Conservation (phyloP, 2,888 invertebrate genomes). For the Drosophila setosimentum region DNA sequence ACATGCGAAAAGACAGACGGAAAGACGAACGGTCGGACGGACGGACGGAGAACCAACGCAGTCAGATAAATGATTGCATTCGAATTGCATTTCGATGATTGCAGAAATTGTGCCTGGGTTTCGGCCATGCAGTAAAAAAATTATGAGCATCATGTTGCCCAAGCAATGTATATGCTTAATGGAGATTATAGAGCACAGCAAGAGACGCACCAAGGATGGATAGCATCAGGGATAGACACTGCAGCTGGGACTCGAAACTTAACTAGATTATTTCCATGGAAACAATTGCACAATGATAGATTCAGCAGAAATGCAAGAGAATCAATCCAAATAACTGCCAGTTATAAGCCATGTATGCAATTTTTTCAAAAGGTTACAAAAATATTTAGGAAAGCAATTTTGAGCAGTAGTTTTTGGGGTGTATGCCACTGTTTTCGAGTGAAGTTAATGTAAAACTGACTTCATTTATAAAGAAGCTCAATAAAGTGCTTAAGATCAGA, state of each 20-base stretch:
- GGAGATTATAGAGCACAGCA: slow-evolving; percentile 67
- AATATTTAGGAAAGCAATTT: not conserved
- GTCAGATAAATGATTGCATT: slow-evolving; percentile 79
- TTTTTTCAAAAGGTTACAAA: not conserved
- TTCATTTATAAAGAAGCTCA: not conserved
- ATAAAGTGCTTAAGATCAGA: not conserved
- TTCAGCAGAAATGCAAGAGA: not conserved
- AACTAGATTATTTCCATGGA: slow-evolving; percentile 23
- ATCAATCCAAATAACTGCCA: not conserved
- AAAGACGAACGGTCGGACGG: slow-evolving; percentile 13
- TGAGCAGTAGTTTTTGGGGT: not conserved
- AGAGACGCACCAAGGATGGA: slow-evolving; percentile 20
- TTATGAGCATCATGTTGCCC: slow-evolving; percentile 66
- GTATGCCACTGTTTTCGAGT: not conserved
- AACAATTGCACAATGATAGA: slow-evolving; percentile 13
- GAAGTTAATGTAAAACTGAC: not conserved
- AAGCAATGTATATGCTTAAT: slow-evolving; percentile 60
- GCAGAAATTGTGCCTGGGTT: slow-evolving; percentile 66
- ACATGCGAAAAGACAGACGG: not conserved
- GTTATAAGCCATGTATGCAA: not conserved
- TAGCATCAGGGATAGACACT: not conserved
- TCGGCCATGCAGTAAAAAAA: slow-evolving; percentile 50
- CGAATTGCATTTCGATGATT: slow-evolving; percentile 81
- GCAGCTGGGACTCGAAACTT: not conserved
- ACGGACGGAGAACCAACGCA: slow-evolving; percentile 21